These are phyloP conservation scores for Trachelus stipa DNA, from an alignment of 2,888 invertebrate species.

Conservation along the genomic window DNA sequence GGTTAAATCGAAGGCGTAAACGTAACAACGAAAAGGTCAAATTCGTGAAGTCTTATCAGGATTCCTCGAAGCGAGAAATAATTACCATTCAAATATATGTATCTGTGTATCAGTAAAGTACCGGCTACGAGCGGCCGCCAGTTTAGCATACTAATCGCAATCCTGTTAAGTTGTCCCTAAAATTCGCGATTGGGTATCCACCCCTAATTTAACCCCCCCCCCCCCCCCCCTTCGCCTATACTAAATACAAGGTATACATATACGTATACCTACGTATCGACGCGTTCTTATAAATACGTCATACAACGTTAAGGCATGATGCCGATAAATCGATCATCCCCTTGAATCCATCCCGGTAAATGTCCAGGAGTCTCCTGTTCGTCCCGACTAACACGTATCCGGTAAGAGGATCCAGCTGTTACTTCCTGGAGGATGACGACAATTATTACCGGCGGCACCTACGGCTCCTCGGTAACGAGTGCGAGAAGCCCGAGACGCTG, in stretches of 20 bases:
- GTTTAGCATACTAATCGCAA: slow-evolving; percentile 49
- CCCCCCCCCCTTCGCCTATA: not conserved
- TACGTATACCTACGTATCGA: not conserved
- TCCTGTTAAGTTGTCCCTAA: not conserved
- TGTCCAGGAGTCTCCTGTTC: not conserved
- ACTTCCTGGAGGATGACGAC: not conserved
- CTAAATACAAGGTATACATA: not conserved
- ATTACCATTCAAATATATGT: slow-evolving; percentile 52
- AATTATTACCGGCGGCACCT: not conserved
- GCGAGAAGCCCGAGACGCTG: slow-evolving; percentile 32
- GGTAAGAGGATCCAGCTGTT: not conserved
- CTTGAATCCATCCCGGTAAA: not conserved
- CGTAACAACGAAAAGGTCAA: not conserved
- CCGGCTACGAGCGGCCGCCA: slow-evolving; percentile 13
- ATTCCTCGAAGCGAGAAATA: slow-evolving; percentile 39
- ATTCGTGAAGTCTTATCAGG: slow-evolving; percentile 34
- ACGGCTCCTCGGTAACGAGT: not conserved
- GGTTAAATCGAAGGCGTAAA: not conserved
- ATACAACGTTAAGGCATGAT: no score
- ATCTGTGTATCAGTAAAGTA: slow-evolving; percentile 42
- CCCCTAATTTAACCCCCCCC: not conserved
- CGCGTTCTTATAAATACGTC: no score
- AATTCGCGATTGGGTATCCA: not conserved
- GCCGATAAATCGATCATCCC: not conserved
- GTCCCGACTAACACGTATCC: not conserved